Percentiles rank a stretch among this genome's conserved stretches.
These are phyloP conservation scores for Chloroceryle aenea DNA, from an alignment of 2,113 vertebrate species.

Conservation along the genomic window DNA sequence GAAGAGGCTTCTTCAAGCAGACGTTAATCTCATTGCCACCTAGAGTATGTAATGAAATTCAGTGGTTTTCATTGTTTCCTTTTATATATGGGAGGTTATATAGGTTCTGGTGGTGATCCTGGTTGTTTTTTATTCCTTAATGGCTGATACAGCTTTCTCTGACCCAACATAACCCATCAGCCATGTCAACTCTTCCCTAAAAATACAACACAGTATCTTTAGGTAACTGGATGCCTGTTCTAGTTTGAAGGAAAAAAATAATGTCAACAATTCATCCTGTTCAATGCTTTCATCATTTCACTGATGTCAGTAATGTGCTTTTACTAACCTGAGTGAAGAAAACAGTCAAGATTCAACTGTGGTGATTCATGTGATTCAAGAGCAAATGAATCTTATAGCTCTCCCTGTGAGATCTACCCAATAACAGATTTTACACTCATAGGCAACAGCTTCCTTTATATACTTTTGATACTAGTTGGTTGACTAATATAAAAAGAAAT, in stretches of 20 bases:
- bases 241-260: not conserved
- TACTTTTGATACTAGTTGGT: not conserved
- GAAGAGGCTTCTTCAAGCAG: not conserved
- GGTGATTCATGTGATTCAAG: not conserved
- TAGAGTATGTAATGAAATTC: not conserved
- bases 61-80: not conserved
- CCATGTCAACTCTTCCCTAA: not conserved
- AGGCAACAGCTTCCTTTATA: not conserved
- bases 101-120: not conserved
- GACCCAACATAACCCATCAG: not conserved
- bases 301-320: not conserved
- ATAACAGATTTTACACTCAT: not conserved
- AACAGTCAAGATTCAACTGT: not conserved
- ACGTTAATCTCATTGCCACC: not conserved
- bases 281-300: not conserved
- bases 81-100: not conserved
- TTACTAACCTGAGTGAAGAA: not conserved
- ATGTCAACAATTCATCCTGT: not conserved
- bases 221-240: not conserved
- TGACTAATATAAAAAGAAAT: not conserved
- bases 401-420: not conserved
- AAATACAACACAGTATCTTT: not conserved
- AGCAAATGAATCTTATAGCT: not conserved
- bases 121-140: not conserved
- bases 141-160: not conserved